Evolutionary conservation across 2,888 invertebrate genomes (phyloP).

Genomic region (Caenorhabditis wallacei): DNA sequence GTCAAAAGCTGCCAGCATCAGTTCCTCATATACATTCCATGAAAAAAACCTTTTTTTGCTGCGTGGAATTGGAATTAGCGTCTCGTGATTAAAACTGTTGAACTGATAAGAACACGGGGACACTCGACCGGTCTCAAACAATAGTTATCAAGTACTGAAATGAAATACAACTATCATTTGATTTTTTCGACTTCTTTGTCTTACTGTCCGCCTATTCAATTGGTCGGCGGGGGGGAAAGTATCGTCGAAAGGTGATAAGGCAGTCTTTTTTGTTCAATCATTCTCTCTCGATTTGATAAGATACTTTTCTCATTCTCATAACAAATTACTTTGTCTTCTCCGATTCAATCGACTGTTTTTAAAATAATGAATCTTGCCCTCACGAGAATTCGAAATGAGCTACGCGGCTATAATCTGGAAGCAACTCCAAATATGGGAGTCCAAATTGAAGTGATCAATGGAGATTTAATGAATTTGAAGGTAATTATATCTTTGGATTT

Average conservation of each 20-base stretch:
- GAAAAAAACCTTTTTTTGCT: too few relatives aligned
- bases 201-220: not conserved
- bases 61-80: not conserved
- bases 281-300: not conserved
- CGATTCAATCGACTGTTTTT: too few relatives aligned
- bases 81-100: not conserved
- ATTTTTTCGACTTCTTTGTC: conserved; percentile 19
- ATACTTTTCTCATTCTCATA: too few relatives aligned
- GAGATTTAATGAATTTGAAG: not conserved
- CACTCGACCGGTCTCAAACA: not conserved
- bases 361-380: not conserved
- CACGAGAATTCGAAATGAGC: not conserved
- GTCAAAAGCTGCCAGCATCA: too few relatives aligned
- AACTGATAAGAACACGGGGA: conserved; percentile 19
- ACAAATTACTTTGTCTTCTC: too few relatives aligned
- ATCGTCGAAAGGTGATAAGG: not conserved
- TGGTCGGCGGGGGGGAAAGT: too few relatives aligned
- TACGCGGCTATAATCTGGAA: not conserved
- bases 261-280: conserved; percentile 2
- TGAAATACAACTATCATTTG: conserved; percentile 6
- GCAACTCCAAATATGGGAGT: not conserved
- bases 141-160: not conserved
- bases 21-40: too few relatives aligned
- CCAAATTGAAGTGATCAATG: not conserved
- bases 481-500: too few relatives aligned